Evolutionary conservation across 2,113 vertebrate species (phyloP).

Genomic region (Ciconia maguari): DNA sequence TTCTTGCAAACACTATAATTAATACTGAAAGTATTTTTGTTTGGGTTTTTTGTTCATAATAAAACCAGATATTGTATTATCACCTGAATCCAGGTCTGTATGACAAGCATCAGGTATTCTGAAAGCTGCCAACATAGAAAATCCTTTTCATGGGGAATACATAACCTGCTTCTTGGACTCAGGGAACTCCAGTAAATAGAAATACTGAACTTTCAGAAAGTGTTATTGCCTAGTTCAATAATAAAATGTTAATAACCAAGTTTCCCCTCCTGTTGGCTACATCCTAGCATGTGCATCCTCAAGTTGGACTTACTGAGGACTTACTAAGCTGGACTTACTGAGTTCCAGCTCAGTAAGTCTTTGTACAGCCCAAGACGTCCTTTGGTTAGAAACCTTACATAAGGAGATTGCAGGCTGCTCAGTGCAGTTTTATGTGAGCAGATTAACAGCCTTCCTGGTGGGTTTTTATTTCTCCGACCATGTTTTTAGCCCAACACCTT

Average conservation of each 20-base stretch:
- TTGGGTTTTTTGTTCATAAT: neutral
- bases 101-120: neutral
- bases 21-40: neutral
- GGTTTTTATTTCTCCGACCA: neutral
- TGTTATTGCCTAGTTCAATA: neutral
- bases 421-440: neutral
- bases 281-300: neutral
- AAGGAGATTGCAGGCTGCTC: neutral
- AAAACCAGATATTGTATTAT: neutral
- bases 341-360: neutral
- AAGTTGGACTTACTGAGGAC: neutral
- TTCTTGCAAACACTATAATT: neutral
- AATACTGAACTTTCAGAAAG: neutral
- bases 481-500: constrained; percentile 11
- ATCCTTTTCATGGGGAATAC: neutral
- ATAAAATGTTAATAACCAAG: neutral
- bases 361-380: neutral
- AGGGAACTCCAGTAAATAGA: neutral
- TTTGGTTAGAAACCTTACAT: neutral
- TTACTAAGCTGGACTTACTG: neutral
- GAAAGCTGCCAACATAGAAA: neutral
- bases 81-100: neutral
- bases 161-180: neutral
- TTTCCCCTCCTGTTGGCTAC: neutral
- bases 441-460: neutral